These are phyloP conservation scores for Cervus canadensis DNA, from an alignment of 2,113 vertebrate species.

Conservation along the genomic window DNA sequence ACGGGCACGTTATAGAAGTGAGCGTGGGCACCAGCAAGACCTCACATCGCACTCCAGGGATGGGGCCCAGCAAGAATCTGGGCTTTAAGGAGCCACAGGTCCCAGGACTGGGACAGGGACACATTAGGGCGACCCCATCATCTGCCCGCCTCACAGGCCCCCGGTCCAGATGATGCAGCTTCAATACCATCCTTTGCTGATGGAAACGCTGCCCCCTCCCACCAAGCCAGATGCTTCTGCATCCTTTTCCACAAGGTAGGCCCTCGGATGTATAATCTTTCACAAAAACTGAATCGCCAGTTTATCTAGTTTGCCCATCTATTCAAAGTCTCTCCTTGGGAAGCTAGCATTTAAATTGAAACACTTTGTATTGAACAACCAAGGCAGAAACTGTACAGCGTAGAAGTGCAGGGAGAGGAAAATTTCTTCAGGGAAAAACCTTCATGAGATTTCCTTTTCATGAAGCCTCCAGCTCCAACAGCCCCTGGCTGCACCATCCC, in stretches of 20 bases:
- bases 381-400: background rate
- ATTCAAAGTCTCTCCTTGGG: background rate
- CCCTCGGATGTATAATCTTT: background rate
- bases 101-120: background rate
- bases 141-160: background rate
- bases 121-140: background rate
- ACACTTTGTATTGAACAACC: background rate
- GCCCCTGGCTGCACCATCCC: background rate
- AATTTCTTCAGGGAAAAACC: background rate
- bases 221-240: background rate
- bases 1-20: background rate
- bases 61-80: background rate
- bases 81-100: background rate
- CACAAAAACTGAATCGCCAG: background rate
- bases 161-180: background rate
- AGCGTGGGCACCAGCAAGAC: background rate
- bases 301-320: background rate
- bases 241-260: background rate
- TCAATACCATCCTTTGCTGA: background rate
- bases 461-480: background rate
- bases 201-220: background rate
- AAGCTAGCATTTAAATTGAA: conserved; percentile 28
- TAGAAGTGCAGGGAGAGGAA: background rate
- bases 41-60: no score
- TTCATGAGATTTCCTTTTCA: background rate